A percentile compares a stretch with the other conserved stretches of the same genome.
These are phyloP conservation scores for Parus major DNA, from an alignment of 2,113 vertebrate genomes.

Conservation along the genomic window DNA sequence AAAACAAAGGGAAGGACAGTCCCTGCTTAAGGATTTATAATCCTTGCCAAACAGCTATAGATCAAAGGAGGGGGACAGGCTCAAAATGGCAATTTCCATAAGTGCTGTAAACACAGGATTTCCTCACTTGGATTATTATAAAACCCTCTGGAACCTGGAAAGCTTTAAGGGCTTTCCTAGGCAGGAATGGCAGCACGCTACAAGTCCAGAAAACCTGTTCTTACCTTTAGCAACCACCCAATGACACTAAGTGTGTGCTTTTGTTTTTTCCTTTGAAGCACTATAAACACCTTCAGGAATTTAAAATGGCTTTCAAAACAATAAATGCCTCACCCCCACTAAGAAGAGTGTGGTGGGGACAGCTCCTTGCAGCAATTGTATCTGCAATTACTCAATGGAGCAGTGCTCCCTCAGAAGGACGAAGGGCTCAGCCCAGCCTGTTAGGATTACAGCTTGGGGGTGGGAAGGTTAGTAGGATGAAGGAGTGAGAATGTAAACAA, in stretches of 20 bases:
- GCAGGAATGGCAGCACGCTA: background rate
- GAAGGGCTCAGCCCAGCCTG: background rate
- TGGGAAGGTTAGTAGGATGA: conserved; percentile 36
- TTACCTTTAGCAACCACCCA: background rate
- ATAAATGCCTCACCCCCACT: background rate
- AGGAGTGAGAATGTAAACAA: conserved; percentile 61
- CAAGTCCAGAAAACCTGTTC: background rate
- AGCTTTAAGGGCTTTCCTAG: background rate
- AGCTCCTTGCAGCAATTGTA: background rate
- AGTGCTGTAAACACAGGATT: conserved; percentile 44
- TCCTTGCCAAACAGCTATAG: background rate
- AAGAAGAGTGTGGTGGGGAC: background rate
- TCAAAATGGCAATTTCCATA: conserved; percentile 7
- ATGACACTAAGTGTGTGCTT: background rate
- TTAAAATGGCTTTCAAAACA: background rate
- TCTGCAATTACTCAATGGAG: background rate
- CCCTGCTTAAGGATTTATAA: background rate
- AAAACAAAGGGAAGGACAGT: background rate
- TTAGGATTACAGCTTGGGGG: background rate
- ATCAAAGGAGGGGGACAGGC: background rate
- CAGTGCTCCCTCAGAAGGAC: background rate
- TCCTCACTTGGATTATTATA: conserved; percentile 41
- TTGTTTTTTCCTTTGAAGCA: background rate
- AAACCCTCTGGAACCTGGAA: background rate
- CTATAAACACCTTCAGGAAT: background rate